phyloP scores from a whole-genome alignment of 2,113 vertebrate species.

The Poecilia latipinna region DNA sequence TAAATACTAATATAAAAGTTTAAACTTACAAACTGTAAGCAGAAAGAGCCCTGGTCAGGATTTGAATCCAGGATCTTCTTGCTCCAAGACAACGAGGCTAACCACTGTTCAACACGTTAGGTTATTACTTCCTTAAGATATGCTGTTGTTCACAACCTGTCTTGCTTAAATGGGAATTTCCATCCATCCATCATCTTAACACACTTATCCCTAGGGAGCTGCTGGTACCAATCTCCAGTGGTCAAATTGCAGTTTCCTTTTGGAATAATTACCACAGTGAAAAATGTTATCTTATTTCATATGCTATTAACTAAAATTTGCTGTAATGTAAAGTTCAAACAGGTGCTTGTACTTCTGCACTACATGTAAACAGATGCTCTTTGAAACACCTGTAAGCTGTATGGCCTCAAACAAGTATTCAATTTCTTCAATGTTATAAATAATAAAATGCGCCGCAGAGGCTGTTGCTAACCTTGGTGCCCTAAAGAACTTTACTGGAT shows the following conservation, averaged over 20 bases:
- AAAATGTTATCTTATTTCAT: not conserved
- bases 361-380: constrained; percentile 33
- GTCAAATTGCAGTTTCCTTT: not conserved
- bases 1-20: too few species aligned
- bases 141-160: too few species aligned
- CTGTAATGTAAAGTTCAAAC: not conserved
- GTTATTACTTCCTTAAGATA: too few species aligned
- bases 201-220: too few species aligned
- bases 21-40: too few species aligned
- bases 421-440: constrained; percentile 64
- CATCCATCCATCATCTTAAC: too few species aligned
- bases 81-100: too few species aligned
- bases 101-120: too few species aligned
- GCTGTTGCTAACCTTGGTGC: constrained; percentile 61
- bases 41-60: too few species aligned
- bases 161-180: not conserved
- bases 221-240: too few species aligned
- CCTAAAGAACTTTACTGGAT: constrained; percentile 71
- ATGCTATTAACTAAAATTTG: not conserved
- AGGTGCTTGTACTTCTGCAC: constrained; percentile 13
- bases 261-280: not conserved
- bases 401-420: constrained; percentile 70
- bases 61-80: too few species aligned
- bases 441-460: constrained; percentile 76
- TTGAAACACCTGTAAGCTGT: constrained; percentile 54